Conservation (phyloP, 2,113 vertebrate genomes). For the Rhombomys opimus region DNA sequence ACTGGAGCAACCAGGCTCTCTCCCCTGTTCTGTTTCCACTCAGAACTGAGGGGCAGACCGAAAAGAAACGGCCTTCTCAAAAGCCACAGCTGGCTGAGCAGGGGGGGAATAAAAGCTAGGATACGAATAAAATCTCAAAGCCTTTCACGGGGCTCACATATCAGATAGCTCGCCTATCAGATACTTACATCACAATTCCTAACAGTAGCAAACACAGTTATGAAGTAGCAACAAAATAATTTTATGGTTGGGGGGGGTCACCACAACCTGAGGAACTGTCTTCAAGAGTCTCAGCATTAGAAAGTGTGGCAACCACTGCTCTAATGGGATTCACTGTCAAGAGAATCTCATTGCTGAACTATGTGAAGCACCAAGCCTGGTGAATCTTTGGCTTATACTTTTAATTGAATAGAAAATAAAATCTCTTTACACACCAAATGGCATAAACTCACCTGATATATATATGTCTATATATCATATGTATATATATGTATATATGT, state of each 20-base stretch:
- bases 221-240: background rate
- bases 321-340: background rate
- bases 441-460: no score
- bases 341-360: background rate
- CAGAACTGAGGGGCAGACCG: background rate
- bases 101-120: background rate
- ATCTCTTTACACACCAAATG: no score
- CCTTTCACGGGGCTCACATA: background rate
- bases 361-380: background rate
- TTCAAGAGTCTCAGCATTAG: background rate
- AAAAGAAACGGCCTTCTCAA: background rate
- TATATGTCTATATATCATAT: no score
- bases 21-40: background rate
- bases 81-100: background rate
- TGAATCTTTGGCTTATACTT: background rate
- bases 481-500: no score
- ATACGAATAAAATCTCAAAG: background rate
- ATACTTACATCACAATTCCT: background rate
- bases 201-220: background rate
- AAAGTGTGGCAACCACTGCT: no score
- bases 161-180: background rate
- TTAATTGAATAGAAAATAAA: no score
- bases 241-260: background rate
- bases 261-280: background rate
- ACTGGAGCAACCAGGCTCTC: no score